These are phyloP conservation scores for Sarotherodon lohbergeri DNA, from an alignment of 2,113 vertebrate species.

Conservation along the genomic window DNA sequence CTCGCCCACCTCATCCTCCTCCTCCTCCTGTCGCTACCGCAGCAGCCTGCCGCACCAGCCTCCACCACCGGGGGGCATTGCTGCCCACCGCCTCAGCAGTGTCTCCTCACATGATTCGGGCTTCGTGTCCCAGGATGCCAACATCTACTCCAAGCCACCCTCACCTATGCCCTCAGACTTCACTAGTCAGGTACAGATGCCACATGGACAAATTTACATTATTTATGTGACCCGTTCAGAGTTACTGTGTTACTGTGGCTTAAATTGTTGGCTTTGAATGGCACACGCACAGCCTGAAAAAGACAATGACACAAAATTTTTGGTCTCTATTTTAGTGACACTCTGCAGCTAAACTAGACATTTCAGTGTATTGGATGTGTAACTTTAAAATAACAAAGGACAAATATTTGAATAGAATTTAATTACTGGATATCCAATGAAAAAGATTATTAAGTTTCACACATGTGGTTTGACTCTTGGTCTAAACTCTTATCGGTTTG, in stretches of 20 bases:
- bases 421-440: not conserved
- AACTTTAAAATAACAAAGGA: accelerated
- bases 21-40: constrained; percentile 91
- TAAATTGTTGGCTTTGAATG: not conserved
- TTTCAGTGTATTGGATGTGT: not conserved
- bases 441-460: not conserved
- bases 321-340: not conserved
- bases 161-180: constrained; percentile 97
- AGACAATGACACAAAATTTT: not conserved
- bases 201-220: not conserved
- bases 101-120: constrained; percentile 97
- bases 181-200: constrained; percentile 88
- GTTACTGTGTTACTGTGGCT: not conserved
- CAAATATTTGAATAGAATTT: not conserved
- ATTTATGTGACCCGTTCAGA: not conserved
- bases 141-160: constrained; percentile 92
- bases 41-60: constrained; percentile 90
- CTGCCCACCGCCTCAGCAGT: constrained; percentile 91
- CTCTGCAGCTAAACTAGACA: not conserved
- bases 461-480: not conserved
- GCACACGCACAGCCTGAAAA: not conserved
- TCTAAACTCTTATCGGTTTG: not conserved
- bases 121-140: constrained; percentile 93
- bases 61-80: constrained; percentile 65
- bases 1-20: constrained; percentile 72